A percentile compares a stretch with the other conserved stretches of the same genome.
These are phyloP conservation scores for Chloroceryle aenea DNA, from an alignment of 2,113 vertebrate species.

Conservation along the genomic window DNA sequence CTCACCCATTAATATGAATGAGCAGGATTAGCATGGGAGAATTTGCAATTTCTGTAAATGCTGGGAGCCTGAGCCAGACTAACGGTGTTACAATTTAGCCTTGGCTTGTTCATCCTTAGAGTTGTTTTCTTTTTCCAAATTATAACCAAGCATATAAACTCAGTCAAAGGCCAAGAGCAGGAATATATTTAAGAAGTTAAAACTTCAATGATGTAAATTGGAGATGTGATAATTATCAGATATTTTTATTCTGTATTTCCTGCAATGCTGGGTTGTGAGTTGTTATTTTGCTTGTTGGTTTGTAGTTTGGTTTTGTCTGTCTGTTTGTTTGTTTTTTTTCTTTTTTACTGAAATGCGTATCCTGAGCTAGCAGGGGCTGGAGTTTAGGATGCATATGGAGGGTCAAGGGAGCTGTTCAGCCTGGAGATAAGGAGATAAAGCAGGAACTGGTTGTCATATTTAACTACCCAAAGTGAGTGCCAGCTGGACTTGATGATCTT, in stretches of 20 bases:
- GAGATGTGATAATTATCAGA: not conserved
- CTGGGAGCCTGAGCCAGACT: not conserved
- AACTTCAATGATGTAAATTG: not conserved
- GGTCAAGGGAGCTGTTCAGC: not conserved
- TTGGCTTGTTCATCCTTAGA: not conserved
- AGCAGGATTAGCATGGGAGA: conserved; percentile 32
- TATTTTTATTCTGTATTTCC: not conserved
- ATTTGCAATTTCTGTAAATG: not conserved
- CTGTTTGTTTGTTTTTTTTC: not conserved
- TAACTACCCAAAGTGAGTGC: not conserved
- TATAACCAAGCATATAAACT: not conserved
- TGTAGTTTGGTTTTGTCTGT: not conserved
- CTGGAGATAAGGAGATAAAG: not conserved
- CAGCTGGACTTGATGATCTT: not conserved
- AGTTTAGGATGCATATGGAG: not conserved
- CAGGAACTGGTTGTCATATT: not conserved
- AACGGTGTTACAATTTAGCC: not conserved
- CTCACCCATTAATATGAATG: conserved; percentile 52
- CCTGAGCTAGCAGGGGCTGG: not conserved
- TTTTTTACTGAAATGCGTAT: not conserved
- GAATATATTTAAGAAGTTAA: not conserved
- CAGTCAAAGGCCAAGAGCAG: not conserved
- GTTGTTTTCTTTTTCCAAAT: not conserved
- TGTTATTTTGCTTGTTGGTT: not conserved
- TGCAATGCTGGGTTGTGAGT: not conserved